Evolutionary conservation across 2,113 vertebrate species (phyloP).

Genomic region (Hemibagrus wyckioides): DNA sequence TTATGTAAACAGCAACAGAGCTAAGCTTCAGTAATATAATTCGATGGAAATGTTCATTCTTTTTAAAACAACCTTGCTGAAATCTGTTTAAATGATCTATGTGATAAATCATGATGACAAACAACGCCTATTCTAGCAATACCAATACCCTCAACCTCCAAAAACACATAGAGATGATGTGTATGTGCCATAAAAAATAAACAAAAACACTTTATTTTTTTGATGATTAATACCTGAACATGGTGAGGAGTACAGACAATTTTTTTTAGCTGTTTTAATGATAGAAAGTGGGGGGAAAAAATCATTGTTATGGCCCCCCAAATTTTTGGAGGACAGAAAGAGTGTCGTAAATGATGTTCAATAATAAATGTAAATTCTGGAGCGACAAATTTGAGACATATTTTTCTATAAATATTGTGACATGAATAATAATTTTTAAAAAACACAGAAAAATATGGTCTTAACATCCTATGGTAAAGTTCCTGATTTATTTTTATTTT

Average conservation of each 20-base stretch:
- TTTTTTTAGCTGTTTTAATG: neutral
- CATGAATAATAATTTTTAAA: neutral
- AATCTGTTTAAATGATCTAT: neutral
- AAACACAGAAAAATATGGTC: neutral
- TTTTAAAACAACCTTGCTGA: neutral
- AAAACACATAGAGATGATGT: neutral
- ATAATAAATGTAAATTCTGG: neutral
- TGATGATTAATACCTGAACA: neutral
- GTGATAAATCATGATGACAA: neutral
- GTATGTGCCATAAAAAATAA: neutral
- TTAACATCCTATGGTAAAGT: neutral
- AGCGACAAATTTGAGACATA: neutral
- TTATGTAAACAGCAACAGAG: neutral
- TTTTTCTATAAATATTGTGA: neutral
- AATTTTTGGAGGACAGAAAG: neutral
- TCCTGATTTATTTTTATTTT: no score
- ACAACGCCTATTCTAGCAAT: neutral
- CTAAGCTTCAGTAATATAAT: neutral
- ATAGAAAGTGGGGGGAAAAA: neutral
- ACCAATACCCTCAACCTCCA: neutral
- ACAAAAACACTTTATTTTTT: neutral
- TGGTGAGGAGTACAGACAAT: neutral
- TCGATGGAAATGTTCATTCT: neutral
- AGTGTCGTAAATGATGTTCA: neutral
- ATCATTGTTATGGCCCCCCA: neutral